Conservation (phyloP, 1,140 invertebrate species). For the Chrysopa pallens region DNA sequence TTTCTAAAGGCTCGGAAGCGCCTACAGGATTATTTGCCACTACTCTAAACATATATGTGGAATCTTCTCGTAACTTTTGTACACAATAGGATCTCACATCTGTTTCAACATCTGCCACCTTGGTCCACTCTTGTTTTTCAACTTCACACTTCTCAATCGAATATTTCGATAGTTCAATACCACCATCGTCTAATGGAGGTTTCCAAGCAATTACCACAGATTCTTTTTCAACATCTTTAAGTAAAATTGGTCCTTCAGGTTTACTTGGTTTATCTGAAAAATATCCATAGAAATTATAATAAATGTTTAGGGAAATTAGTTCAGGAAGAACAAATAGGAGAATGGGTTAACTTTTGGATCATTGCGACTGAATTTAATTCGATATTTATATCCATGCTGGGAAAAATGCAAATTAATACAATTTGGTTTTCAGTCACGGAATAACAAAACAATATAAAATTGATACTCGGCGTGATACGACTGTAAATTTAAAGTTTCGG, state of each 20-base stretch:
- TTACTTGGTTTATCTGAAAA: conserved; percentile 60
- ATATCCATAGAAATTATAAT: too few relatives aligned
- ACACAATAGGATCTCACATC: conserved; percentile 52
- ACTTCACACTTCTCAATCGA: conserved; percentile 63
- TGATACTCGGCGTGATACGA: too few relatives aligned
- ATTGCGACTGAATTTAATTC: too few relatives aligned
- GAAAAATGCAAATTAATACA: too few relatives aligned
- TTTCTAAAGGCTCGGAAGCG: conserved; percentile 52
- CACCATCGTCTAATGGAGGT: conserved; percentile 62
- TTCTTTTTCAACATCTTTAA: conserved; percentile 54
- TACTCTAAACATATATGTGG: conserved; percentile 71
- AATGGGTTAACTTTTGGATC: too few relatives aligned
- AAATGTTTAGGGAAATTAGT: too few relatives aligned
- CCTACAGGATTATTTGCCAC: conserved; percentile 68
- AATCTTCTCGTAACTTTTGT: conserved; percentile 55
- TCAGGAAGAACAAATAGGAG: too few relatives aligned
- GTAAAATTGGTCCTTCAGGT: conserved; percentile 56
- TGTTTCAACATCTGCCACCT: conserved; percentile 56
- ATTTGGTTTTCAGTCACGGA: too few relatives aligned
- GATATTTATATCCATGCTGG: too few relatives aligned
- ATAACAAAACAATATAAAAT: too few relatives aligned
- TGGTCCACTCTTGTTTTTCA: conserved; percentile 47
- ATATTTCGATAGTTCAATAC: conserved; percentile 58
- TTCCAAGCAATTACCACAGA: conserved; percentile 63
- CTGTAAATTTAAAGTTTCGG: too few relatives aligned